Evolutionary conservation across 1,140 invertebrate species (phyloP).

Genomic region (Meteorus sp.): DNA sequence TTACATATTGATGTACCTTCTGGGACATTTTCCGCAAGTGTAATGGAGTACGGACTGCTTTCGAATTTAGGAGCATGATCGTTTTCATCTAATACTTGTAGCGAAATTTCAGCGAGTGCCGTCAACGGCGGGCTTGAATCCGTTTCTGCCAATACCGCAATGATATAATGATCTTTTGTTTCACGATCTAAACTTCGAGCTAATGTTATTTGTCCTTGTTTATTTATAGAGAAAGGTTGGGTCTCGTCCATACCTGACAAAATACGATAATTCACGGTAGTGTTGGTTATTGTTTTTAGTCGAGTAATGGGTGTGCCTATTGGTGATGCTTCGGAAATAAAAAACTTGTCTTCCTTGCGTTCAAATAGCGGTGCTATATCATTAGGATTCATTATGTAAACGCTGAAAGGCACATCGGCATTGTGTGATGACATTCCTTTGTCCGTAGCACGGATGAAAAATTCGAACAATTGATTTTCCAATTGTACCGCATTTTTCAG

Average conservation of each 20-base stretch:
- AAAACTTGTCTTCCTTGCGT: slow-evolving; percentile 73
- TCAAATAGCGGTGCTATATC: slow-evolving; percentile 74
- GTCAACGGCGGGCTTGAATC: slow-evolving; percentile 74
- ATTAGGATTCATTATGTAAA: slow-evolving; percentile 72
- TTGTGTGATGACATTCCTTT: slow-evolving; percentile 70
- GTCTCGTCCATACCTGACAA: slow-evolving; percentile 66
- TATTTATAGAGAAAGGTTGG: slow-evolving; percentile 75
- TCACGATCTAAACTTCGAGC: slow-evolving; percentile 79
- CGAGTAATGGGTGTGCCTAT: slow-evolving; percentile 68
- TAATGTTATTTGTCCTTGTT: slow-evolving; percentile 72
- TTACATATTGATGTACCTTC: slow-evolving; percentile 77
- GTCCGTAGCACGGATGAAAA: slow-evolving; percentile 87
- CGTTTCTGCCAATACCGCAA: slow-evolving; percentile 81
- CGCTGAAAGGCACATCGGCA: slow-evolving; percentile 77
- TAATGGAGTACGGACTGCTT: slow-evolving; percentile 76
- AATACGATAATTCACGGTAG: slow-evolving; percentile 67
- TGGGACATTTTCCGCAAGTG: slow-evolving; percentile 80
- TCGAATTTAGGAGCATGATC: slow-evolving; percentile 88
- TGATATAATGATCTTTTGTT: slow-evolving; percentile 68
- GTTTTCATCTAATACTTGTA: slow-evolving; percentile 88
- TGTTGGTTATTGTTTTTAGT: slow-evolving; percentile 65
- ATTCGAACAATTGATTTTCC: slow-evolving; percentile 80
- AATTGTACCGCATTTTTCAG: slow-evolving; percentile 62
- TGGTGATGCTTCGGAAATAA: slow-evolving; percentile 76
- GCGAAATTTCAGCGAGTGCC: slow-evolving; percentile 72